Percentiles rank a stretch among this genome's conserved stretches.
Evolutionary conservation across 2,888 invertebrate species (phyloP).

Genomic region (Villa cingulata): DNA sequence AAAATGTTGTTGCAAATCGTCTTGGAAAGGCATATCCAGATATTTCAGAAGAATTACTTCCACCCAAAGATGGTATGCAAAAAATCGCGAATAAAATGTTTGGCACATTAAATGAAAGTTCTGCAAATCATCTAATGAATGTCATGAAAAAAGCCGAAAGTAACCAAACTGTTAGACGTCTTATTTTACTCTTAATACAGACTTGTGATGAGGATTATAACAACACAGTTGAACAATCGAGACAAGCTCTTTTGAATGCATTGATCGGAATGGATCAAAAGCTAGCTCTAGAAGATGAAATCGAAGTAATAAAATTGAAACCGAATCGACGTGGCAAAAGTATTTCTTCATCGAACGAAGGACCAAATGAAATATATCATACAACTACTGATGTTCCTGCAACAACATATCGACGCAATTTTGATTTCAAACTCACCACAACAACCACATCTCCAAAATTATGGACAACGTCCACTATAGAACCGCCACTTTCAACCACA

Average conservation of each 20-base stretch:
- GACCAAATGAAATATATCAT: constrained; percentile 31
- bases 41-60: constrained; percentile 38
- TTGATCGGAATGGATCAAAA: constrained; percentile 47
- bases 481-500: constrained; percentile 5
- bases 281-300: constrained; percentile 23
- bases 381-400: constrained; percentile 29
- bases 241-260: constrained; percentile 53
- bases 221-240: constrained; percentile 54
- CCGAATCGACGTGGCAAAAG: constrained; percentile 19
- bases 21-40: constrained; percentile 39
- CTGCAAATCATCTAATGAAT: constrained; percentile 57
- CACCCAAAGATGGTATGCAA: constrained; percentile 51
- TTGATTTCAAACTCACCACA: constrained; percentile 17
- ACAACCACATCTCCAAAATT: constrained; percentile 16
- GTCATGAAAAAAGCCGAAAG: constrained; percentile 71
- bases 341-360: constrained; percentile 8
- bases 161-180: constrained; percentile 57
- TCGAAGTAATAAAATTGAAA: constrained; percentile 13
- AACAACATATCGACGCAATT: constrained; percentile 19
- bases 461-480: constrained; percentile 6
- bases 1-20: constrained; percentile 19
- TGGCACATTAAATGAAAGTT: constrained; percentile 59
- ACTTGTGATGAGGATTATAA: constrained; percentile 62
- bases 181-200: constrained; percentile 62
- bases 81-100: constrained; percentile 63